Evolutionary conservation across 2,888 invertebrate species (phyloP), one percentile per base, ranked within the genome.

Genomic region (Boloria euphrosyne): DNA sequence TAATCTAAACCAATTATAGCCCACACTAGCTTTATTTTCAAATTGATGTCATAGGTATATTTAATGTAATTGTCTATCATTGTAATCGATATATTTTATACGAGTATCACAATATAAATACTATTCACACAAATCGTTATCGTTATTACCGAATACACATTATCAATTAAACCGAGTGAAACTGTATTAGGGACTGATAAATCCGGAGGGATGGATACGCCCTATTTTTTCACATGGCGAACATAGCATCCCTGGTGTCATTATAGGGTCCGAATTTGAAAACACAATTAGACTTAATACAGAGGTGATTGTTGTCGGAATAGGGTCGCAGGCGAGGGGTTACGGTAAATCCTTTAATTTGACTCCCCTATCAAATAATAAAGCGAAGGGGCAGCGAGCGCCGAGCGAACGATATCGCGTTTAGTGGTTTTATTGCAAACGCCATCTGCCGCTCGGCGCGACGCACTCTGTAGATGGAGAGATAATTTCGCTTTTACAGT

Each of bases 271-370:
- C 80, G 86, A 89, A 90, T 90, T 90, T 87, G 90, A 92, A 92
- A 92, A 92, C 92, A 92, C 91, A 92, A 92, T 92, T 92, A 92
- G 90, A 91, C 88, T 90, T 92, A 92, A 92, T 92, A 92, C 91
- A 91, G 91, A 90, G 92, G 92, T 92, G 92, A 92, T 92, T 90
- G 92, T 90, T 85, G 87, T 86, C 86, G 80, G 81, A 86, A 82
- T 87, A 87, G 90, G 92, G 91, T 89, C 87, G 84, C 78, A 71
- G 50, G 75, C 84, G 87, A 89, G 89, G 90, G 90, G 88, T 87
- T 87, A 87, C 83, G 81, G 85, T 82, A 90, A 92, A 92, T 92
- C 92, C 92, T 92, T 92, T 92, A 92, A 92, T 92, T 92, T 92
- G 90, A 88, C 88, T 90, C 90, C 89, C 88, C 92, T 90, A 91